Percentiles rank a stretch among this genome's conserved stretches.
Evolutionary conservation across 2,797 vertebrate genomes (phyloP).

Genomic region (Anableps anableps): DNA sequence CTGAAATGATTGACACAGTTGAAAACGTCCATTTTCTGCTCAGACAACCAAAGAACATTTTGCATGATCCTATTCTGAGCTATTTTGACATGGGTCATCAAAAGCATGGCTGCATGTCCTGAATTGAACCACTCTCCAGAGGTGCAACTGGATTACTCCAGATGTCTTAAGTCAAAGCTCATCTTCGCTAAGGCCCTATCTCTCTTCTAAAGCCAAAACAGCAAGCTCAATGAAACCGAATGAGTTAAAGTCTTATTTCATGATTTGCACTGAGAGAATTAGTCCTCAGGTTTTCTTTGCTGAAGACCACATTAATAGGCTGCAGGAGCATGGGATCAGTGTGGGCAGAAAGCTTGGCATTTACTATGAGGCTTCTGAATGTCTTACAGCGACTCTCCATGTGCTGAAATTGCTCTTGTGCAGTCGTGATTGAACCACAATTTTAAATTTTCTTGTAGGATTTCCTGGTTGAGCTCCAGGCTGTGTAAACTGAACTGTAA

Average conservation of each 20-base stretch:
- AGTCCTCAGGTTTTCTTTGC: conserved; percentile 48
- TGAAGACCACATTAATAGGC: conserved; percentile 63
- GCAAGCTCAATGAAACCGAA: conserved; percentile 65
- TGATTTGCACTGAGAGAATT: conserved; percentile 54
- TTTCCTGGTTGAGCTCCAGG: conserved; percentile 49
- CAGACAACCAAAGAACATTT: conserved; percentile 72
- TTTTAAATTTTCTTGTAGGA: conserved; percentile 60
- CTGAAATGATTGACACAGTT: conserved; percentile 34
- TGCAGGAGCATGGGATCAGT: conserved; percentile 49
- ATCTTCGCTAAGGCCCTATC: conserved; percentile 46
- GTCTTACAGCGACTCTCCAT: conserved; percentile 42
- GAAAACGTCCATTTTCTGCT: conserved; percentile 73
- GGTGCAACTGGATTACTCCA: conserved; percentile 73
- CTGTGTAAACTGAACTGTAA: conserved; percentile 56
- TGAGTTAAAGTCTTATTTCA: conserved; percentile 56
- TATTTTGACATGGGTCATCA: conserved; percentile 66
- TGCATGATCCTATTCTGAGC: conserved; percentile 69
- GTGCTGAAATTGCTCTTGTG: conserved; percentile 44
- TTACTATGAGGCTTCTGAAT: conserved; percentile 47
- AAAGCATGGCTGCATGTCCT: conserved; percentile 58
- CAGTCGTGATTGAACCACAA: conserved; percentile 62
- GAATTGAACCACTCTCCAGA: conserved; percentile 55
- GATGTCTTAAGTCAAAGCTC: conserved; percentile 65
- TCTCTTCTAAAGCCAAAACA: conserved; percentile 40
- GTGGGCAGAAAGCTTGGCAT: conserved; percentile 48